Evolutionary conservation across 2,113 vertebrate species (phyloP).

Genomic region (Tachuris rubrigastra): DNA sequence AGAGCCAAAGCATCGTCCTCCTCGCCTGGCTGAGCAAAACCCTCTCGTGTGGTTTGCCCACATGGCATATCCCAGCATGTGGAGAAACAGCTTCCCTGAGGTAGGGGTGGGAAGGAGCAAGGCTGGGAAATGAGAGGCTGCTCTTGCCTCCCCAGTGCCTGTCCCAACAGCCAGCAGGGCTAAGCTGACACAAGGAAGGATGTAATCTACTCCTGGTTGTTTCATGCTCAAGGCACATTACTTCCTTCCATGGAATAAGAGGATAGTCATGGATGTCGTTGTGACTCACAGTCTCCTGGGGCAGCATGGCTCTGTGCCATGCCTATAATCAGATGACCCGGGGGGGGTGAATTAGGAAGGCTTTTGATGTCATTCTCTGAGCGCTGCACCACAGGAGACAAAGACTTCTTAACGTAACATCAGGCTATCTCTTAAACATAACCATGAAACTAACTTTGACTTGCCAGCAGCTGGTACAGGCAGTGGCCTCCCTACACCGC

Average conservation of each 20-base stretch:
- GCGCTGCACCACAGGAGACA: background rate
- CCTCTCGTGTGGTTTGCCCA: background rate
- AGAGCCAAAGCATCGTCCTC: background rate
- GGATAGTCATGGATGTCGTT: conserved; percentile 13
- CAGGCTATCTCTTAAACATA: conserved; percentile 38
- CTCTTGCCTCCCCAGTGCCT: background rate
- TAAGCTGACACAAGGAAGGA: conserved; percentile 11
- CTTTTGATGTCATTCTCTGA: conserved; percentile 58
- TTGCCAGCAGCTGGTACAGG: conserved; percentile 55
- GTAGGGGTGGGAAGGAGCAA: background rate
- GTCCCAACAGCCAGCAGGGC: background rate
- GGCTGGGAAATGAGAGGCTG: background rate
- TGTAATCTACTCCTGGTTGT: conserved; percentile 35
- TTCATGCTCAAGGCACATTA: conserved; percentile 19
- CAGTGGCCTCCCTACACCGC: conserved; percentile 44
- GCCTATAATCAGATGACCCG: background rate
- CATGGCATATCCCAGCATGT: background rate
- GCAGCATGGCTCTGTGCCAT: background rate
- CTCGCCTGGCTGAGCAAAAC: background rate
- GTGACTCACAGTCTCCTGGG: background rate
- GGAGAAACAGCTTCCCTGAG: background rate
- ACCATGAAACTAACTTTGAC: conserved; percentile 63
- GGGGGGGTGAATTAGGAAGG: conserved; percentile 24
- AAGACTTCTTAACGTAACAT: conserved; percentile 38
- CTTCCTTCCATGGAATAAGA: conserved; percentile 30